phyloP scores from a whole-genome alignment of 2,797 vertebrate genomes.

The Aphelocoma californica region DNA sequence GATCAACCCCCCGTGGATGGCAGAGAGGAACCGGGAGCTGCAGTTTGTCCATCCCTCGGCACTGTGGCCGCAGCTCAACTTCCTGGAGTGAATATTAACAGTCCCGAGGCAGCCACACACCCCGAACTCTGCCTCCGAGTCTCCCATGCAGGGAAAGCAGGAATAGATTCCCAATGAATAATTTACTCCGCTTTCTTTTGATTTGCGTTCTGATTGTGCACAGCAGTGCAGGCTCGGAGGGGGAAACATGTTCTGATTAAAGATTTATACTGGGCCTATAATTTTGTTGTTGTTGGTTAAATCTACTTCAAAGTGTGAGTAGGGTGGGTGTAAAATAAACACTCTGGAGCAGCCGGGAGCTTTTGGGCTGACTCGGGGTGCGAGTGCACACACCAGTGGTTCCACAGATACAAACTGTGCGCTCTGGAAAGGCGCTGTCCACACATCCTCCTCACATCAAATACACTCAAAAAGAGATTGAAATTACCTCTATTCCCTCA shows the following conservation, averaged over 20 bases:
- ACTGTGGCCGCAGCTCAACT: accelerated
- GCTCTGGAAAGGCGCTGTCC: not conserved
- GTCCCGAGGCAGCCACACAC: not conserved
- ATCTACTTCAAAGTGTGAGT: not conserved
- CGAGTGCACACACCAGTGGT: accelerated
- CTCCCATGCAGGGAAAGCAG: not conserved
- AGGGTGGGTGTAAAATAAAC: not conserved
- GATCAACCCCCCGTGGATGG: accelerated
- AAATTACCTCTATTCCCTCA: accelerated
- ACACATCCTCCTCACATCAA: not conserved
- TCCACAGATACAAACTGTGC: not conserved
- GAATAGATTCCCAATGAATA: not conserved
- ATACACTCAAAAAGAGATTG: no score
- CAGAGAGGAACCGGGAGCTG: not conserved
- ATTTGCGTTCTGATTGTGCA: not conserved
- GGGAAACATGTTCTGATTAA: constrained; percentile 1
- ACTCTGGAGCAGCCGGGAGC: not conserved
- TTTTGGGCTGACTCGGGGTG: not conserved
- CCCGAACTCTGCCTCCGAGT: not conserved
- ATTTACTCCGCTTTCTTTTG: constrained; percentile 24
- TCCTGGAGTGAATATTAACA: not conserved
- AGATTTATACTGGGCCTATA: not conserved
- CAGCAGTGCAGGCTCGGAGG: not conserved
- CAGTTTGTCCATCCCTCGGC: accelerated
- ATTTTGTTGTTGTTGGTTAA: not conserved